These are phyloP conservation scores for Trigoniulus corallinus DNA, from an alignment of 1,140 invertebrate species.

Conservation along the genomic window DNA sequence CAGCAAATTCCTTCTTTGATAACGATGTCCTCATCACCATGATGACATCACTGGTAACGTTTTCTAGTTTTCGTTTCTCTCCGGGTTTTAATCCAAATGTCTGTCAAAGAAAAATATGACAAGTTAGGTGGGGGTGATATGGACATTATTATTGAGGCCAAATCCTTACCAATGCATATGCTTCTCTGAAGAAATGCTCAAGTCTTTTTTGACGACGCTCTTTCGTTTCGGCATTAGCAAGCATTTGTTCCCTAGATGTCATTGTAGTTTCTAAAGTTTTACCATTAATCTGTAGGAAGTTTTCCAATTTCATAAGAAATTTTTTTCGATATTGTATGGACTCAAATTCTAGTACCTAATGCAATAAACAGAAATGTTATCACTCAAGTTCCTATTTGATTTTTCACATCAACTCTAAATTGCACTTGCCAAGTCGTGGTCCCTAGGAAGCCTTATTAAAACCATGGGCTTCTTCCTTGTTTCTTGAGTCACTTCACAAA, in stretches of 20 bases:
- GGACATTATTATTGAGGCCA: not conserved
- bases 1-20: conserved; percentile 90
- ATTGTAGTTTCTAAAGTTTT: conserved; percentile 51
- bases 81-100: conserved; percentile 65
- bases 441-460: conserved; percentile 66
- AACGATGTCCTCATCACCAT: conserved; percentile 87
- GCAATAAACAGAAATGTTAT: conserved; percentile 10
- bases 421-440: conserved; percentile 64
- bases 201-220: conserved; percentile 82
- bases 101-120: conserved; percentile 8
- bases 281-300: conserved; percentile 62
- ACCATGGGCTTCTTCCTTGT: conserved; percentile 60
- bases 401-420: not conserved
- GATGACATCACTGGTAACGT: conserved; percentile 61
- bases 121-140: not conserved
- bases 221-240: conserved; percentile 87
- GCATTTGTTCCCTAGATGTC: conserved; percentile 61
- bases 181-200: conserved; percentile 96
- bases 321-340: conserved; percentile 59
- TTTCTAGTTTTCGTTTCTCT: conserved; percentile 40
- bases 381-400: not conserved
- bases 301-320: conserved; percentile 77
- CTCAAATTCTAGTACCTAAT: conserved; percentile 68
- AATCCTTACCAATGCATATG: conserved; percentile 58
- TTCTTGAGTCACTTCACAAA: conserved; percentile 57